Conservation (phyloP, 2,113 vertebrate genomes). For the Ramphastos sulfuratus region DNA sequence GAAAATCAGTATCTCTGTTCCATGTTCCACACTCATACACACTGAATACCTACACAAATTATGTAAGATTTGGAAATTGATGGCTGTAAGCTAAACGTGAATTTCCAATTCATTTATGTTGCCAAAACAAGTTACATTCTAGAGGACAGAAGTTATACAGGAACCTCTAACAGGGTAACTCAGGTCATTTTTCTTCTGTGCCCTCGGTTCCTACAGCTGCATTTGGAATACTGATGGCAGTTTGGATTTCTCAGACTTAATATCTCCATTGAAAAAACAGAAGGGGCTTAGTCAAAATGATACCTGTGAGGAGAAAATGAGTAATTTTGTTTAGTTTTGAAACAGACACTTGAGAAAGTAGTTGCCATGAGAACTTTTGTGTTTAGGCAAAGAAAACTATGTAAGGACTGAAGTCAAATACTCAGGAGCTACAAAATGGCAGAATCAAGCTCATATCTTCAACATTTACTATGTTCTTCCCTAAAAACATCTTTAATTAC, state of each 20-base stretch:
- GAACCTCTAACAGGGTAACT: neutral
- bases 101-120: neutral
- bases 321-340: constrained; percentile 3
- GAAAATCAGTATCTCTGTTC: neutral
- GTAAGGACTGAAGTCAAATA: neutral
- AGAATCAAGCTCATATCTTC: neutral
- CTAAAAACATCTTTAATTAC: neutral
- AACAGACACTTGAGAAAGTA: neutral
- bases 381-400: neutral
- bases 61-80: neutral
- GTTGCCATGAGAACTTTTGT: constrained; percentile 35
- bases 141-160: neutral
- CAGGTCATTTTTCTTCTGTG: neutral
- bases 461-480: neutral
- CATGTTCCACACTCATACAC: neutral
- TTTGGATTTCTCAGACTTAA: neutral
- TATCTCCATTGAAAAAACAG: constrained; percentile 9
- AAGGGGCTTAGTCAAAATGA: constrained; percentile 14
- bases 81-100: neutral
- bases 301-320: neutral
- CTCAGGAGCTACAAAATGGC: neutral
- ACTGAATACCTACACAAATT: neutral
- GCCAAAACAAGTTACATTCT: neutral
- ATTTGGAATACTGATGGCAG: constrained; percentile 4
- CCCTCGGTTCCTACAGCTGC: neutral